These are phyloP conservation scores for Corythornis madagascariensis DNA, from an alignment of 2,113 vertebrate genomes.

Conservation along the genomic window DNA sequence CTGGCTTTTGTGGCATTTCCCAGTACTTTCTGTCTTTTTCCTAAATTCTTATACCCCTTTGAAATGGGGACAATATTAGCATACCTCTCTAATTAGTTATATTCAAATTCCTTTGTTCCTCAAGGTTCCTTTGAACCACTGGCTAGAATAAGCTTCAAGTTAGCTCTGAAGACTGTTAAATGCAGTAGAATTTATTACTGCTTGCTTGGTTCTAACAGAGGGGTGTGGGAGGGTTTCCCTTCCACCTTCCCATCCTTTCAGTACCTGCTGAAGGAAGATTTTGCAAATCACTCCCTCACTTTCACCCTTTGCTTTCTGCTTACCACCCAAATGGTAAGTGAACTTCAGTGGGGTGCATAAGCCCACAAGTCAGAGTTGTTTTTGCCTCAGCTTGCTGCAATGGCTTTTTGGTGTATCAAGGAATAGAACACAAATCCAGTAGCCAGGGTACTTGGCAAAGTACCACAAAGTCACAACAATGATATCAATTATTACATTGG, in stretches of 20 bases:
- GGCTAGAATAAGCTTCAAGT: neutral
- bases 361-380: neutral
- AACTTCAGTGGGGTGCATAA: neutral
- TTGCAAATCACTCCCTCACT: neutral
- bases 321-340: neutral
- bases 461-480: neutral
- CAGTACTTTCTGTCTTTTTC: neutral
- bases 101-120: slow-evolving; percentile 27
- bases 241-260: neutral
- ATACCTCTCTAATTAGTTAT: slow-evolving; percentile 18
- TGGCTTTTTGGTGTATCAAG: neutral
- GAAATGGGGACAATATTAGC: slow-evolving; percentile 1
- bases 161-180: slow-evolving; percentile 7
- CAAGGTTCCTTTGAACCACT: slow-evolving; percentile 23
- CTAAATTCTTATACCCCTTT: neutral
- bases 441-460: neutral
- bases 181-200: neutral
- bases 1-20: neutral
- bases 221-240: neutral
- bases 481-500: neutral
- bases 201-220: neutral
- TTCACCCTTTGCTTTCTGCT: neutral
- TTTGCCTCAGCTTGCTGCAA: neutral
- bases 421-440: neutral
- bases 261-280: neutral